Evolutionary conservation across 2,888 invertebrate genomes (phyloP).

Genomic region (Orthosia gothica): DNA sequence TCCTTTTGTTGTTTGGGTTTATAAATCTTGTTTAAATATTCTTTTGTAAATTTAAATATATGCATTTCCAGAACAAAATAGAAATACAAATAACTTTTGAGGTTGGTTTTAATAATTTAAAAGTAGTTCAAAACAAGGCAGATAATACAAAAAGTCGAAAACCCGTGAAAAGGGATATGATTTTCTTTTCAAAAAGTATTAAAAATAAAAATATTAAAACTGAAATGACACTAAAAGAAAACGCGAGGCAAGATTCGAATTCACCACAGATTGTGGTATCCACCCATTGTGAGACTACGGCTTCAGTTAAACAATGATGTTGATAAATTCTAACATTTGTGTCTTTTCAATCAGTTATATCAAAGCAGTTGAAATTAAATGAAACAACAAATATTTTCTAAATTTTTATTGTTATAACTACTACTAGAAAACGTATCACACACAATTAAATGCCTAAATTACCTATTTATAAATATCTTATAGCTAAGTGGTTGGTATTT

Average conservation of each 20-base stretch:
- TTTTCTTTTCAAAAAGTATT: neutral
- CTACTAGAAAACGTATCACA: conserved; percentile 52
- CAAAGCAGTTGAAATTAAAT: conserved; percentile 1
- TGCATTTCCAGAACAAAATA: neutral
- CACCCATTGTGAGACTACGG: neutral
- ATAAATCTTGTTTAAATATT: neutral
- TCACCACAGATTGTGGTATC: neutral
- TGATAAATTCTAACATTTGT: no score
- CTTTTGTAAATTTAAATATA: neutral
- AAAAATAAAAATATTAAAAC: neutral
- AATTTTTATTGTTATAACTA: conserved; percentile 42
- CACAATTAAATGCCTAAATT: conserved; percentile 11
- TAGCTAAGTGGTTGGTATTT: conserved; percentile 3
- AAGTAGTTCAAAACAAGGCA: no score
- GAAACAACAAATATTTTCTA: conserved; percentile 13
- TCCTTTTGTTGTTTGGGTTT: conserved; percentile 35
- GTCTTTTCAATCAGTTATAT: no score
- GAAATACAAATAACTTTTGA: neutral
- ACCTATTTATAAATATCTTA: conserved; percentile 14
- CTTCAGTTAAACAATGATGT: conserved; percentile 18
- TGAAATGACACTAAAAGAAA: conserved; percentile 10
- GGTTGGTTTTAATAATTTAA: neutral
- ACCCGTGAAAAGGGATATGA: neutral
- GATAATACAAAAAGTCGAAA: no score
- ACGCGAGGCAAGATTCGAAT: neutral